Percentiles rank a stretch among this genome's conserved stretches.
These are phyloP conservation scores for Seladonia tumulorum DNA, from an alignment of 2,888 invertebrate genomes.

Conservation along the genomic window DNA sequence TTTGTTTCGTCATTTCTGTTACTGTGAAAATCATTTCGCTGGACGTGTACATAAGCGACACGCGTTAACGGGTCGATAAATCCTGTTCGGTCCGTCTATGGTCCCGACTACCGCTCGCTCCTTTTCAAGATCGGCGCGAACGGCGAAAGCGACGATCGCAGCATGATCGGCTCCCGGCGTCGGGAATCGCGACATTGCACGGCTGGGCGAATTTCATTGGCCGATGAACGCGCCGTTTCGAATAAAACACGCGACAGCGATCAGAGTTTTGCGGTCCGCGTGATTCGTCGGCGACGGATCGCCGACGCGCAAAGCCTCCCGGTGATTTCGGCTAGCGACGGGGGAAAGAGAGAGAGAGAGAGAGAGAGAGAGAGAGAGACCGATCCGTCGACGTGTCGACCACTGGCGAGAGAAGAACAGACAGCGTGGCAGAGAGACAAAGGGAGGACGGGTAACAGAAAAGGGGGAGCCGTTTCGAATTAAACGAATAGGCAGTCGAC, in stretches of 20 bases:
- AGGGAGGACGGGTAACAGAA: conserved; percentile 25
- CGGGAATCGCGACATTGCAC: not conserved
- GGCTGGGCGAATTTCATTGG: not conserved
- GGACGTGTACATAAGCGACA: not conserved
- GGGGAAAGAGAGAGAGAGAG: not conserved
- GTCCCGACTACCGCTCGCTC: not conserved
- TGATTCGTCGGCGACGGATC: conserved; percentile 19
- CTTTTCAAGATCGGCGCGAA: not conserved
- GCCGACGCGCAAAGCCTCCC: conserved; percentile 7
- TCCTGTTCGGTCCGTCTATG: not conserved
- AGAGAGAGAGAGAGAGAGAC: not conserved
- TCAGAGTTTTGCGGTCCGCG: conserved; percentile 31
- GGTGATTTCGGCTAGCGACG: conserved; percentile 20
- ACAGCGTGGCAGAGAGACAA: not conserved
- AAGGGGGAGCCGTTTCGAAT: conserved; percentile 55
- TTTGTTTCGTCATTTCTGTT: not conserved
- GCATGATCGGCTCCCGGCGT: not conserved
- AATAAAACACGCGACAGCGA: conserved; percentile 41
- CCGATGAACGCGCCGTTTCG: not conserved
- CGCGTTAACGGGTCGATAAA: not conserved
- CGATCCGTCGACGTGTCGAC: not conserved
- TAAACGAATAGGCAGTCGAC: conserved; percentile 52
- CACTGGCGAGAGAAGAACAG: not conserved
- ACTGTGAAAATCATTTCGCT: not conserved
- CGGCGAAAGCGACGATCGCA: not conserved